Conservation (phyloP, 2,113 vertebrate species). For the Austrofundulus limnaeus region DNA sequence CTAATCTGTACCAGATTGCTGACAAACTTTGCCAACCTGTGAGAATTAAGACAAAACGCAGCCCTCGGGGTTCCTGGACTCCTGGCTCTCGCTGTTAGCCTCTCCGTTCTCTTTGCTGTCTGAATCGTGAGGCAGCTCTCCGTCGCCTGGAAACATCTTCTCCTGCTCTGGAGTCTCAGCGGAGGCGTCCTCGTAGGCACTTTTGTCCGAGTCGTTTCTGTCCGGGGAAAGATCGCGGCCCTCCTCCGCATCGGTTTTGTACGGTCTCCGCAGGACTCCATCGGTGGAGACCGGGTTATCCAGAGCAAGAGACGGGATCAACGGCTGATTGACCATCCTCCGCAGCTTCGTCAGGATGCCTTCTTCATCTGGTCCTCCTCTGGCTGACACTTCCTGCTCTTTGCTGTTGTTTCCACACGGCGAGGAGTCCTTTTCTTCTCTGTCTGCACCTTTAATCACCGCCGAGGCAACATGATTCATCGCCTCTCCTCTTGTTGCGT, state of each 20-base stretch:
- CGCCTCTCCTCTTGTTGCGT: background rate
- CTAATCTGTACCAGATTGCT: conserved; percentile 6
- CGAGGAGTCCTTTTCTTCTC: background rate
- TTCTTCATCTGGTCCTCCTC: conserved; percentile 1
- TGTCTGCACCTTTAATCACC: background rate
- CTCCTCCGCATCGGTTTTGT: background rate
- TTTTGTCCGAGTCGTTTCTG: conserved; percentile 68
- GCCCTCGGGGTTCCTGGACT: conserved; percentile 27
- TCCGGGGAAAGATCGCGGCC: conserved; percentile 26
- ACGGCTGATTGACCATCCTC: conserved; percentile 48
- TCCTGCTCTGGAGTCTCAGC: conserved; percentile 72
- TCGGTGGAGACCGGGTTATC: conserved; percentile 21
- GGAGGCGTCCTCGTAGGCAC: conserved; percentile 77
- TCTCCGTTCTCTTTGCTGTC: conserved; percentile 18
- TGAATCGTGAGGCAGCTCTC: conserved; percentile 42
- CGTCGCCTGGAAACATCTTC: conserved; percentile 44
- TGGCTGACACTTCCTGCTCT: conserved; percentile 12
- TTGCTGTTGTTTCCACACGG: conserved; percentile 1
- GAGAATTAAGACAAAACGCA: conserved; percentile 73
- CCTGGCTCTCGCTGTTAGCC: background rate
- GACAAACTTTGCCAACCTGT: background rate
- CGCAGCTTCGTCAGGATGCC: conserved; percentile 28
- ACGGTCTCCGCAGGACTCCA: conserved; percentile 54
- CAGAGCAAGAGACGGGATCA: conserved; percentile 52
- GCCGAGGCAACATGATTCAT: conserved; percentile 12